Evolutionary conservation across 2,113 vertebrate genomes (phyloP).

Genomic region (Salvelinus sp.): DNA sequence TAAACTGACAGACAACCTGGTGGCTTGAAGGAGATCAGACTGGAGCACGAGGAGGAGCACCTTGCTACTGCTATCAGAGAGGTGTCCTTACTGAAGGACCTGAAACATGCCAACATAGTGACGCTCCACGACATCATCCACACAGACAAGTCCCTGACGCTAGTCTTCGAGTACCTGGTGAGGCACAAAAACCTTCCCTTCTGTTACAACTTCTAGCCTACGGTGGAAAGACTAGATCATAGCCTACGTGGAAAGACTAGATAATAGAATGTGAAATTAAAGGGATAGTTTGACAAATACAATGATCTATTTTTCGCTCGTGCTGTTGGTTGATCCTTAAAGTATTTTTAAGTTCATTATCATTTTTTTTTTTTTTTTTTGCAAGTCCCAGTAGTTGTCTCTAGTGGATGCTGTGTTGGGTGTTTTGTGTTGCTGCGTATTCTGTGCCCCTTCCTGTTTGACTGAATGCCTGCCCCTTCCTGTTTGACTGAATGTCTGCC

Average conservation of each 20-base stretch:
- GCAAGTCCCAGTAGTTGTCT: too few species aligned
- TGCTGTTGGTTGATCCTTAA: too few species aligned
- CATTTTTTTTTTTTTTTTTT: too few species aligned
- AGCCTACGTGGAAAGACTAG: background rate
- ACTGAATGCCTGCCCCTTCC: too few species aligned
- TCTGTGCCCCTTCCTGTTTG: background rate
- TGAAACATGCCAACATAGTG: constrained; percentile 97
- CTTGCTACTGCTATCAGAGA: constrained; percentile 94
- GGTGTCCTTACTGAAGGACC: constrained; percentile 94
- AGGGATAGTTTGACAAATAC: too few species aligned
- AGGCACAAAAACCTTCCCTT: constrained; percentile 30
- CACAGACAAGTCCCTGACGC: constrained; percentile 94
- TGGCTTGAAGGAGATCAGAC: constrained; percentile 94
- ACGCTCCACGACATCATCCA: constrained; percentile 95
- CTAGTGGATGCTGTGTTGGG: background rate
- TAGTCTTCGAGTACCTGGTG: constrained; percentile 96
- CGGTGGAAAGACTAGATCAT: background rate
- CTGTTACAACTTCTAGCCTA: background rate
- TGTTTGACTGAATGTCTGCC: too few species aligned
- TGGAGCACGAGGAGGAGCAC: constrained; percentile 94
- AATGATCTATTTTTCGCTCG: too few species aligned
- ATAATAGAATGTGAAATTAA: background rate
- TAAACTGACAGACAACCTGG: constrained; percentile 94
- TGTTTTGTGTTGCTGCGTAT: constrained; percentile 20
- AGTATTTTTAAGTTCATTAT: too few species aligned